These are phyloP conservation scores for Aspidiotus destructor DNA, from an alignment of 2,888 invertebrate species.

Conservation along the genomic window DNA sequence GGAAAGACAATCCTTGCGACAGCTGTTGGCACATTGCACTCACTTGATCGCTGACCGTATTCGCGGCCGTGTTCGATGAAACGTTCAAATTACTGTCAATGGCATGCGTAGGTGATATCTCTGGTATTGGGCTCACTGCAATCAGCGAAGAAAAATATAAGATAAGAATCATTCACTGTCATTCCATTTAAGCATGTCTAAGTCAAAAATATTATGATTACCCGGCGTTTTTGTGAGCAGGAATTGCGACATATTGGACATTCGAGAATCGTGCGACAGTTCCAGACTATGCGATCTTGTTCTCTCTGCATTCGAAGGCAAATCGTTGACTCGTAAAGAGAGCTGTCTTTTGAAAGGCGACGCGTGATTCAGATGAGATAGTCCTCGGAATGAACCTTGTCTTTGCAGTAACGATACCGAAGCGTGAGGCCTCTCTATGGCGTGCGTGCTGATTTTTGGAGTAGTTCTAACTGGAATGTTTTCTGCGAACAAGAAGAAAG, in stretches of 20 bases:
- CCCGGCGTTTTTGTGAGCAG: conserved; percentile 45
- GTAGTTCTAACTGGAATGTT: conserved; percentile 39
- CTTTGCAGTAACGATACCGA: conserved; percentile 88
- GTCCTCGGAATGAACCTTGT: conserved; percentile 89
- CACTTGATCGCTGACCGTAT: conserved; percentile 47
- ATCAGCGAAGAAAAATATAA: conserved; percentile 36
- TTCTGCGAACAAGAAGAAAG: conserved; percentile 7
- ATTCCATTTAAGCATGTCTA: not conserved
- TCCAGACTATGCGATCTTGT: conserved; percentile 47
- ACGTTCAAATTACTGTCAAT: conserved; percentile 39
- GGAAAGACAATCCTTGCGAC: conserved; percentile 62
- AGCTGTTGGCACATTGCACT: conserved; percentile 67
- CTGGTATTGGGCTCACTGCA: conserved; percentile 66
- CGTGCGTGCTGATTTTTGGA: conserved; percentile 74
- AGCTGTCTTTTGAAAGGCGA: conserved; percentile 94
- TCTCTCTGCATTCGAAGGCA: conserved; percentile 89
- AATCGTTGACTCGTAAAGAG: conserved; percentile 85
- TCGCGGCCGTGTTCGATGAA: not conserved
- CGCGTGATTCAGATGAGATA: conserved; percentile 68
- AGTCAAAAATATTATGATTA: conserved; percentile 37
- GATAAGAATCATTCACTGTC: conserved; percentile 3
- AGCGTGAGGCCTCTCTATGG: conserved; percentile 91
- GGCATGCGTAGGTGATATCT: conserved; percentile 54
- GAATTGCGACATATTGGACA: conserved; percentile 41
- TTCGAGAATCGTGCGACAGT: conserved; percentile 41